These are phyloP conservation scores for Cerastis rubricosa DNA, from an alignment of 2,888 invertebrate species.

Conservation along the genomic window DNA sequence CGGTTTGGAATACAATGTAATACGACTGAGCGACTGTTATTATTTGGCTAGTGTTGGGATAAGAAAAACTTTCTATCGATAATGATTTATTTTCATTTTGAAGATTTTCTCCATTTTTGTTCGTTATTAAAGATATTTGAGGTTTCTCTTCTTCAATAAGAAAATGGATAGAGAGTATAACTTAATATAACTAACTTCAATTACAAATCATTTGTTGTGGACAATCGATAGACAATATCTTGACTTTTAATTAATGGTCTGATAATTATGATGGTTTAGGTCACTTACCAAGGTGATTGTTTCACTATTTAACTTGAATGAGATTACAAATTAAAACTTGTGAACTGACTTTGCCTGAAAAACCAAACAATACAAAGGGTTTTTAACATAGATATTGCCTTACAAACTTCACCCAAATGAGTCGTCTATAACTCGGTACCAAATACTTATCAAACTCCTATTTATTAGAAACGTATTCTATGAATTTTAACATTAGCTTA, in stretches of 20 bases:
- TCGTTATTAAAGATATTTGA: background rate
- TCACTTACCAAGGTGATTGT: background rate
- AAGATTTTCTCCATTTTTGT: background rate
- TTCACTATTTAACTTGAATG: background rate
- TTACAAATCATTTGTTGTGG: background rate
- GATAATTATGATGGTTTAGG: background rate
- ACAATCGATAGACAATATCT: background rate
- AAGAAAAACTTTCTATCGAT: slow-evolving; percentile 52
- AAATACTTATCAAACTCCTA: background rate
- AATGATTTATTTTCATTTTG: slow-evolving; percentile 10
- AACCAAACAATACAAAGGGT: background rate
- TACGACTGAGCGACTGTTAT: slow-evolving; percentile 58
- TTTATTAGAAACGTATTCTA: background rate
- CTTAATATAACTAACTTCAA: background rate
- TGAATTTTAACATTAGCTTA: background rate
- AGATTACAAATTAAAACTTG: background rate
- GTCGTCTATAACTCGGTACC: background rate
- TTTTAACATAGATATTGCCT: background rate
- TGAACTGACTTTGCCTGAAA: background rate
- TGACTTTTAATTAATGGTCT: background rate
- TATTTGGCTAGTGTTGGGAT: slow-evolving; percentile 67
- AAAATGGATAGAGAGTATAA: background rate
- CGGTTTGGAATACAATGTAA: slow-evolving; percentile 74
- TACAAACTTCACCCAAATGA: background rate
- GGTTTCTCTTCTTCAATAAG: background rate